Conservation (phyloP, 64 coral and sea anemone genomes). For the Astreopora myriophthalma region DNA sequence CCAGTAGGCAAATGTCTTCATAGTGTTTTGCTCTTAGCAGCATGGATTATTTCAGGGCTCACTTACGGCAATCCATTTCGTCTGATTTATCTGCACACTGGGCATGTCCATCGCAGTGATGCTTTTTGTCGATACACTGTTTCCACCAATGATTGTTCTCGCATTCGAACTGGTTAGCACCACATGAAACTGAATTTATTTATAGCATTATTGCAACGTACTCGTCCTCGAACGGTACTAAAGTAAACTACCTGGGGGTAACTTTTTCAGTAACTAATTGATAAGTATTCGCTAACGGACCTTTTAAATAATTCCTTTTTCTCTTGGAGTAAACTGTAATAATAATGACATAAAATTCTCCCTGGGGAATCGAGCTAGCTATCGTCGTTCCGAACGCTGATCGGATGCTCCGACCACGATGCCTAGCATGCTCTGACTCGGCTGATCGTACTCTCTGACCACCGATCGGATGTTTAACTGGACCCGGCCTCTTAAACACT, state of each 20-base stretch:
- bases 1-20: too few relatives aligned
- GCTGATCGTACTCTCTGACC: too few relatives aligned
- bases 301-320: too few relatives aligned
- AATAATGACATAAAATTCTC: neutral
- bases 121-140: conserved; percentile 39
- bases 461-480: neutral
- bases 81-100: conserved; percentile 68
- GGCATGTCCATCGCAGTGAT: conserved; percentile 30
- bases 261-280: too few relatives aligned
- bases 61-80: conserved; percentile 85
- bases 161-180: conserved; percentile 37
- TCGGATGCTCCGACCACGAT: neutral
- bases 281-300: too few relatives aligned
- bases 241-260: too few relatives aligned
- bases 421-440: too few relatives aligned
- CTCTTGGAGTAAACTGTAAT: too few relatives aligned
- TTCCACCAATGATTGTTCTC: conserved; percentile 74
- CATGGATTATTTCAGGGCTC: neutral
- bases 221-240: too few relatives aligned
- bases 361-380: neutral
- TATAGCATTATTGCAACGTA: neutral
- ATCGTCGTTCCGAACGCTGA: neutral
- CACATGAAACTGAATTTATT: conserved; percentile 40
- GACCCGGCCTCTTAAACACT: too few relatives aligned
- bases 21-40: too few relatives aligned